phyloP scores from a whole-genome alignment of 2,888 invertebrate species.

The Archips xylosteana region DNA sequence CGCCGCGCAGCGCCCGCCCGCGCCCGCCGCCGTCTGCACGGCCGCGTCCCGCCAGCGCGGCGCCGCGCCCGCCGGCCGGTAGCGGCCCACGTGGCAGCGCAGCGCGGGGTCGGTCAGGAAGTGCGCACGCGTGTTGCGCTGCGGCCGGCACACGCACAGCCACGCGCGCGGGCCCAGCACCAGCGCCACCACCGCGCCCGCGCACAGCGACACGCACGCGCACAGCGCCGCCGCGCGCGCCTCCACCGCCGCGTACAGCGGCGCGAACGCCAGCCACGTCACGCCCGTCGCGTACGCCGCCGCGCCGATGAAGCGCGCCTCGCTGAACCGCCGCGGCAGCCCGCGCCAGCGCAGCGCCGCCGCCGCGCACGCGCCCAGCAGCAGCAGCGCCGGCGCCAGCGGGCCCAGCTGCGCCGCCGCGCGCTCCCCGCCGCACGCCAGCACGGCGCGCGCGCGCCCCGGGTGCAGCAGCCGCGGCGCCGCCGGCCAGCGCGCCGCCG shows the following conservation, averaged over 20 bases:
- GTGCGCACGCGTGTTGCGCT: slow-evolving; percentile 90
- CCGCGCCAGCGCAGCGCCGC: slow-evolving; percentile 92
- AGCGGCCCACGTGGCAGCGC: slow-evolving; percentile 87
- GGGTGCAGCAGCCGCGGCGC: slow-evolving; percentile 83
- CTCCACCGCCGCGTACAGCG: slow-evolving; percentile 84
- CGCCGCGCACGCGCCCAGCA: slow-evolving; percentile 90
- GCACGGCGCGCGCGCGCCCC: slow-evolving; percentile 79
- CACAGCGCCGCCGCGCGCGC: slow-evolving; percentile 73
- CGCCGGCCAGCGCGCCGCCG: slow-evolving; percentile 80
- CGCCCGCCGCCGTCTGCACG: slow-evolving; percentile 20
- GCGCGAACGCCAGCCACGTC: slow-evolving; percentile 92
- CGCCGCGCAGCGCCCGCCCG: slow-evolving; percentile 29
- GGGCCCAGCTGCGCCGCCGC: slow-evolving; percentile 85
- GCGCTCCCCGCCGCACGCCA: slow-evolving; percentile 86
- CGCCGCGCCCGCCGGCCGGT: slow-evolving; percentile 48
- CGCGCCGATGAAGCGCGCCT: slow-evolving; percentile 90
- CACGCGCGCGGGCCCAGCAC: slow-evolving; percentile 92
- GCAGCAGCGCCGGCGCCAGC: slow-evolving; percentile 89
- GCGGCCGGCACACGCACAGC: slow-evolving; percentile 88
- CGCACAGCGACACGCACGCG: slow-evolving; percentile 90
- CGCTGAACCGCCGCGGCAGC: slow-evolving; percentile 94
- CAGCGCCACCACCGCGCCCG: slow-evolving; percentile 89
- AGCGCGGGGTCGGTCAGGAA: slow-evolving; percentile 91
- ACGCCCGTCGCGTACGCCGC: slow-evolving; percentile 93
- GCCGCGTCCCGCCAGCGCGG: slow-evolving; percentile 25